These are phyloP conservation scores for Morpho helenor DNA, from an alignment of 2,888 invertebrate species.

Conservation along the genomic window DNA sequence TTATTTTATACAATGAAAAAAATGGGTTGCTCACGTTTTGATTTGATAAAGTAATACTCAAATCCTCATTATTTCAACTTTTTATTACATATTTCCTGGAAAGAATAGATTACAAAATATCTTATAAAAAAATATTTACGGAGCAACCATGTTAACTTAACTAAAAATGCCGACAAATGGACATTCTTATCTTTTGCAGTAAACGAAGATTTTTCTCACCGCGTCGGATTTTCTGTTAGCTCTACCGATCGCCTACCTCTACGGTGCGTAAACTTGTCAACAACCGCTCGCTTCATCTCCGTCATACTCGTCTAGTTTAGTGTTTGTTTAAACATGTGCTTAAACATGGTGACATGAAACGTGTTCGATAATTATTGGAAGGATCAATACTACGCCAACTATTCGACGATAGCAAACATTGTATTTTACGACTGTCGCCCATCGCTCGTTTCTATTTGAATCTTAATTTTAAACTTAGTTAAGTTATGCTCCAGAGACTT, in stretches of 20 bases:
- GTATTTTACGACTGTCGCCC: slow-evolving; percentile 65
- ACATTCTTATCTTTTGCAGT: slow-evolving; percentile 27
- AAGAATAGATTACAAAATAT: too few species aligned
- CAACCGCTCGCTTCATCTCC: slow-evolving; percentile 54
- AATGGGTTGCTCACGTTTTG: too few species aligned
- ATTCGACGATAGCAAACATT: slow-evolving; percentile 69
- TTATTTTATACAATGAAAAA: too few species aligned
- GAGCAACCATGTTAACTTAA: background rate
- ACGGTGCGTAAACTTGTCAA: slow-evolving; percentile 72
- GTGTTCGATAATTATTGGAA: slow-evolving; percentile 79
- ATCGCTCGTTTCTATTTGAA: slow-evolving; percentile 67
- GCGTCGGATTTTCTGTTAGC: slow-evolving; percentile 63
- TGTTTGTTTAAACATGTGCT: slow-evolving; percentile 71
- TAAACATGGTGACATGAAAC: slow-evolving; percentile 75
- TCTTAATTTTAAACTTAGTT: slow-evolving; percentile 63
- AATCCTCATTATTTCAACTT: too few species aligned
- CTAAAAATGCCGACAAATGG: slow-evolving; percentile 7
- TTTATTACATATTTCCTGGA: too few species aligned
- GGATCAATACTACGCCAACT: slow-evolving; percentile 75
- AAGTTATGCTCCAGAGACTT: slow-evolving; percentile 44
- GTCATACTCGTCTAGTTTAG: slow-evolving; percentile 64
- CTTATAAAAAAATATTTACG: background rate
- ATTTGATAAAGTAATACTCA: too few species aligned
- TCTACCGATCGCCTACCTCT: slow-evolving; percentile 71
- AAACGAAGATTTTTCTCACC: slow-evolving; percentile 46